Conservation (phyloP, 2,113 vertebrate species). For the Loxodonta africana region DNA sequence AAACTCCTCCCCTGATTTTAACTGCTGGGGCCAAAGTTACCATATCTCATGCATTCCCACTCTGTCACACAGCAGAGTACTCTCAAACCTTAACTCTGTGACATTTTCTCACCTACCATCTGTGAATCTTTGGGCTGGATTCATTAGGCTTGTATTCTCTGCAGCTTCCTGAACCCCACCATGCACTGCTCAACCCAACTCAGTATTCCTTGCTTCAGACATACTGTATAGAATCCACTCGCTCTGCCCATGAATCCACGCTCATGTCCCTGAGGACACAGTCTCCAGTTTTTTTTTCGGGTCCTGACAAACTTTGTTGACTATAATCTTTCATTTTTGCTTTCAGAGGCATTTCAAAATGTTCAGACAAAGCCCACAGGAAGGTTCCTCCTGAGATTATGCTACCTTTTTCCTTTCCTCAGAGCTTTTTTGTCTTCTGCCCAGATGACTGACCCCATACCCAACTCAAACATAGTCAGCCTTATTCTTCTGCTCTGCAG, state of each 20-base stretch:
- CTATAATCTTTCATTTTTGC: neutral
- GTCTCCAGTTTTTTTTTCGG: neutral
- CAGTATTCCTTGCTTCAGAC: neutral
- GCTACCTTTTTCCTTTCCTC: neutral
- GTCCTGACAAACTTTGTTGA: neutral
- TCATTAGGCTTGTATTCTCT: neutral
- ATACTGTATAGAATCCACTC: no score
- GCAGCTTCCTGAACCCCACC: neutral
- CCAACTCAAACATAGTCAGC: accelerated
- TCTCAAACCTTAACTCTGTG: neutral
- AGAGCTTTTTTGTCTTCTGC: neutral
- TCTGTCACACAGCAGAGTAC: neutral
- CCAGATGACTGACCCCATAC: accelerated
- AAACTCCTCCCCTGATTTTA: neutral
- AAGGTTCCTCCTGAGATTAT: no score
- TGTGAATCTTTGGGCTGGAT: neutral
- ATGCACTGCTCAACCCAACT: neutral
- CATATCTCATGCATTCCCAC: neutral
- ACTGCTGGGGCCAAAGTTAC: no score
- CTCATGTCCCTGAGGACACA: neutral
- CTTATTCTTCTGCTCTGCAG: neutral
- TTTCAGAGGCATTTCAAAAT: neutral
- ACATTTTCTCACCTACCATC: no score
- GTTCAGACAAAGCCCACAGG: neutral
- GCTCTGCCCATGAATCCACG: accelerated